These are phyloP conservation scores for Sylvia atricapilla DNA, from an alignment of 2,113 vertebrate genomes.

Conservation along the genomic window DNA sequence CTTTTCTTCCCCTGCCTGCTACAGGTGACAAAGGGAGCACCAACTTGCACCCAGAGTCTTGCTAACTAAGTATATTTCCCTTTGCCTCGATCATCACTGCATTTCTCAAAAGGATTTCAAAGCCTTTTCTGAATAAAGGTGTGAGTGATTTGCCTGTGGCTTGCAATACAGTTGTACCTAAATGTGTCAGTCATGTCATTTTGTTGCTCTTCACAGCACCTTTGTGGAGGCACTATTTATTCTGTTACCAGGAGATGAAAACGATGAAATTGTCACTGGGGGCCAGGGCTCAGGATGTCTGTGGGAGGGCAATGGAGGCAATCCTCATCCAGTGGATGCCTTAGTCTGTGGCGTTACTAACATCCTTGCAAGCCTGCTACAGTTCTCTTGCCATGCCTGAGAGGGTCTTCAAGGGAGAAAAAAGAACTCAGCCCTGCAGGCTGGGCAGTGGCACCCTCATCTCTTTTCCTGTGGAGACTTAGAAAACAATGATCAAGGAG, in stretches of 20 bases:
- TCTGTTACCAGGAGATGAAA: background rate
- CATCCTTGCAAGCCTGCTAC: background rate
- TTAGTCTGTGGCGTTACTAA: background rate
- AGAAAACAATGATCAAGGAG: background rate
- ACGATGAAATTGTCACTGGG: background rate
- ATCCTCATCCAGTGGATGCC: background rate
- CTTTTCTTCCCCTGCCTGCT: background rate
- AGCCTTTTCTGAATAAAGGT: background rate
- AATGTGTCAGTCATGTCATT: background rate
- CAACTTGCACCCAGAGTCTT: background rate
- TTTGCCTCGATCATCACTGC: background rate
- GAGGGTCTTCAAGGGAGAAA: background rate
- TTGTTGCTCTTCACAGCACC: background rate
- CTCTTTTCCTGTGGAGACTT: background rate
- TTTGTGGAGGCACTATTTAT: background rate
- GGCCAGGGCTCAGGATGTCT: background rate
- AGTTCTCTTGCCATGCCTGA: fast-evolving
- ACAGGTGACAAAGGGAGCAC: background rate
- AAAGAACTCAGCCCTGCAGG: fast-evolving
- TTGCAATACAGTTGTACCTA: background rate
- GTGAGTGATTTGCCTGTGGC: background rate
- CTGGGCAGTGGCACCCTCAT: background rate
- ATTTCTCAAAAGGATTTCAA: background rate
- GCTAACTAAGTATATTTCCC: background rate
- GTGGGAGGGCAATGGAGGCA: background rate